These are phyloP conservation scores for Phyllotis vaccarum DNA, from an alignment of 2,797 vertebrate genomes.

Conservation along the genomic window DNA sequence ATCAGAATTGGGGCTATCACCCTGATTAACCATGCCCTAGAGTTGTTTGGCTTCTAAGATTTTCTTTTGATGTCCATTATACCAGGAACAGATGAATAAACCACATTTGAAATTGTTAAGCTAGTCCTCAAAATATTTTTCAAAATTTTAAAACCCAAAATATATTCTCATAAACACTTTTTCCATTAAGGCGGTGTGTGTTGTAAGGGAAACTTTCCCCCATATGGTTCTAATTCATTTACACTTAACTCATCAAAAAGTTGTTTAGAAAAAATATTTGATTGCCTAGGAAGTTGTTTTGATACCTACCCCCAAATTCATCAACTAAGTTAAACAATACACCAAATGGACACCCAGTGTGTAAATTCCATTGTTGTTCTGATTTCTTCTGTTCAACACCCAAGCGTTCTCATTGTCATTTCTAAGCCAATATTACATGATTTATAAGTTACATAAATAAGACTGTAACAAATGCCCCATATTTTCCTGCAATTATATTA, in stretches of 20 bases:
- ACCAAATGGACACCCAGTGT: conserved; percentile 26
- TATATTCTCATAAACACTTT: conserved; percentile 76
- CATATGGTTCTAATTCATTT: conserved; percentile 81
- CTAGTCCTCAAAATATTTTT: conserved; percentile 79
- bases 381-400: neutral
- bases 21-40: conserved; percentile 70
- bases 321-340: conserved; percentile 74
- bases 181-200: conserved; percentile 69
- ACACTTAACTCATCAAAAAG: conserved; percentile 80
- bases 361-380: conserved; percentile 53
- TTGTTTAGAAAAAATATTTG: conserved; percentile 72
- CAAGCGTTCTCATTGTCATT: neutral
- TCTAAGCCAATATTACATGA: neutral
- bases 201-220: conserved; percentile 63
- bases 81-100: conserved; percentile 79
- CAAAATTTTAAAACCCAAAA: conserved; percentile 78
- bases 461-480: neutral
- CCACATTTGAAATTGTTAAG: conserved; percentile 77
- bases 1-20: conserved; percentile 63
- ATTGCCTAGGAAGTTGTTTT: conserved; percentile 80
- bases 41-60: conserved; percentile 73
- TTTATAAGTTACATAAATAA: conserved; percentile 57
- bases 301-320: conserved; percentile 61
- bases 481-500: neutral
- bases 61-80: conserved; percentile 78